Evolutionary conservation across 2,888 invertebrate genomes (phyloP).

Genomic region (Agriopis aurantiaria): DNA sequence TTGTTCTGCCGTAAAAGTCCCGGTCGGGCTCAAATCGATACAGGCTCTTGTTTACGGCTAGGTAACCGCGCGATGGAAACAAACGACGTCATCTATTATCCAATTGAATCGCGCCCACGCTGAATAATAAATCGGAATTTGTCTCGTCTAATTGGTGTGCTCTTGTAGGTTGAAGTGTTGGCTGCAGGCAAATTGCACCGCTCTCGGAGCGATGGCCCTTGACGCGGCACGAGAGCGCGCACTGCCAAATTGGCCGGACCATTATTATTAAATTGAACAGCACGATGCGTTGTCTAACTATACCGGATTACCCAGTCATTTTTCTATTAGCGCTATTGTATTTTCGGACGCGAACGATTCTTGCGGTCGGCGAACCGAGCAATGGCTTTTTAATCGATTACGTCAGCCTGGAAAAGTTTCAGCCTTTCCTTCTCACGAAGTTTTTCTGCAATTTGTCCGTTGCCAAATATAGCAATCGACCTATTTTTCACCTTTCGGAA

Average conservation of each 20-base stretch:
- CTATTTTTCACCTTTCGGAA: constrained; percentile 26
- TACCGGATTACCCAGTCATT: constrained; percentile 46
- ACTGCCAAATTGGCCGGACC: constrained; percentile 72
- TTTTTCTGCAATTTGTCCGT: constrained; percentile 36
- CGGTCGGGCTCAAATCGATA: constrained; percentile 48
- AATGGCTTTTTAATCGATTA: constrained; percentile 50
- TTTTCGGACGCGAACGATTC: constrained; percentile 48
- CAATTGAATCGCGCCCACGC: constrained; percentile 66
- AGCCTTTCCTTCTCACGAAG: constrained; percentile 35
- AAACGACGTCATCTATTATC: constrained; percentile 63
- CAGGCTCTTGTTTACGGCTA: constrained; percentile 50
- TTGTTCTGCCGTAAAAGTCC: constrained; percentile 34
- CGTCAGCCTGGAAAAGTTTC: constrained; percentile 44
- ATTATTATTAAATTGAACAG: constrained; percentile 74
- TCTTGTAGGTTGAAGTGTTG: constrained; percentile 60
- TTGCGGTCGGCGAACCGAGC: constrained; percentile 49
- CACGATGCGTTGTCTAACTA: constrained; percentile 61
- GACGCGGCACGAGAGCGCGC: constrained; percentile 51
- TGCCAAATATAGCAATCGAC: constrained; percentile 27
- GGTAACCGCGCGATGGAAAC: constrained; percentile 52
- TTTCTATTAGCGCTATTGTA: constrained; percentile 47
- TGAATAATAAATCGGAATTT: constrained; percentile 76
- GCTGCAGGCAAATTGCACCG: constrained; percentile 76
- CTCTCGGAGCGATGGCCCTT: constrained; percentile 68
- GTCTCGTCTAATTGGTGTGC: constrained; percentile 79